phyloP scores from a whole-genome alignment of 2,113 vertebrate species.

The Pygoscelis antarcticus region DNA sequence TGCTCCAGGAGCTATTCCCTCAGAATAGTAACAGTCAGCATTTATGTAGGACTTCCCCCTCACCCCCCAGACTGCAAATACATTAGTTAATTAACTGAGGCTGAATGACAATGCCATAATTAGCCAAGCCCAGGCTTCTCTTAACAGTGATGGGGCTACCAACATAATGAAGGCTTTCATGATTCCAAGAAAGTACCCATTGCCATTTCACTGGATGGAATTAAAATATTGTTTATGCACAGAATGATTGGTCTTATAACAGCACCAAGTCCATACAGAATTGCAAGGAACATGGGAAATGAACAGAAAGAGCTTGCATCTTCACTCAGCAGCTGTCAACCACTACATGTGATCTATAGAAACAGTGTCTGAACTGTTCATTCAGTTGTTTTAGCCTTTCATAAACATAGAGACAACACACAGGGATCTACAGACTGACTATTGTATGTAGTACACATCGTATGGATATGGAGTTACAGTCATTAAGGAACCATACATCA shows the following conservation, averaged over 20 bases:
- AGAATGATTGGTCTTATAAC: background rate
- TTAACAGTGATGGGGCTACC: background rate
- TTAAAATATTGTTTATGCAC: background rate
- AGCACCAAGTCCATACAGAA: background rate
- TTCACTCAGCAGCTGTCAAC: background rate
- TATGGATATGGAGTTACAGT: background rate
- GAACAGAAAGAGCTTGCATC: background rate
- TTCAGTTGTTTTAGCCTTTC: background rate
- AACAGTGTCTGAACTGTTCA: background rate
- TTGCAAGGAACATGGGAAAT: background rate
- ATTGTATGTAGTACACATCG: rapidly evolving
- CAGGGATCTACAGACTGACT: background rate
- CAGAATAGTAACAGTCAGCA: background rate
- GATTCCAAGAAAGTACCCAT: background rate
- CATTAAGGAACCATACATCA: background rate
- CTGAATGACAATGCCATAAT: background rate
- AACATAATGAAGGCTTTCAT: background rate
- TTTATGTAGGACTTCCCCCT: background rate
- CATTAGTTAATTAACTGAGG: background rate
- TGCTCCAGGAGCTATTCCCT: background rate
- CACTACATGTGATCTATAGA: background rate
- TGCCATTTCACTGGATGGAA: background rate
- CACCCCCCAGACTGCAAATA: background rate
- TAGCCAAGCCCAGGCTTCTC: background rate
- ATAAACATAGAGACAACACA: background rate